Base-by-base conservation (phyloP, 2,888 invertebrate genomes). In the Cheilosia vernalis region DNA sequence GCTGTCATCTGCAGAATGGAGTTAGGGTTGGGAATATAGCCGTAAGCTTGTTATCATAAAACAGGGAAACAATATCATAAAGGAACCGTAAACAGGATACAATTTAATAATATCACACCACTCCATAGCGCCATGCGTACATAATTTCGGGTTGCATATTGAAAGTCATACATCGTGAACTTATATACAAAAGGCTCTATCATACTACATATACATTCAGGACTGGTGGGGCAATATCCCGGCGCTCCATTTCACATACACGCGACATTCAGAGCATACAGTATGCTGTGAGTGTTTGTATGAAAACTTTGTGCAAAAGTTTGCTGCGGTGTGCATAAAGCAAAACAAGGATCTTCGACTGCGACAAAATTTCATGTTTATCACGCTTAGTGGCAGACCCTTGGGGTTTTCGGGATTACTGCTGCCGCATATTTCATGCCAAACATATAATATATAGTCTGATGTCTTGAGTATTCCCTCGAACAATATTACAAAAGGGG, bases 21-120 rank as follows among this genome's bases (percentile, higher is more conserved):
- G 60, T 76, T 77, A 77, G 81, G 51, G 42, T 44, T 13, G 19
- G 19, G 58, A 66, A 74, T 69, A 84, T 70, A 81, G 81, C 85
- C 85, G 67, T 72, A 85, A 85, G 81, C 85, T 63, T 76, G 85
- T 85, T 85, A 85, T 85, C 81, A 76, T 81, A 81, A 77, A 85
- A 78, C 80, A 80, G 72, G 85, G 72, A 81, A 85, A 77, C 81
- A 81, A 85, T 85, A 85, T 85, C 84, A 85, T 85, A 85, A 80
- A 85, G 84, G 80, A 80, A 76, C 84, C 79, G 76, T 85, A 85
- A 85, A 85, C 76, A 80, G 84, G 85, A 85, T 85, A 80, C 80
- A 85, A 81, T 85, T 85, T 85, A 85, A 85, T 85, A 85, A 85
- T 85, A 85, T 72, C 67, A 53, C 80, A 61, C 42, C 79, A 53